These are phyloP conservation scores for Epinotia brunnichana DNA, from an alignment of 2,888 invertebrate species.

Conservation along the genomic window DNA sequence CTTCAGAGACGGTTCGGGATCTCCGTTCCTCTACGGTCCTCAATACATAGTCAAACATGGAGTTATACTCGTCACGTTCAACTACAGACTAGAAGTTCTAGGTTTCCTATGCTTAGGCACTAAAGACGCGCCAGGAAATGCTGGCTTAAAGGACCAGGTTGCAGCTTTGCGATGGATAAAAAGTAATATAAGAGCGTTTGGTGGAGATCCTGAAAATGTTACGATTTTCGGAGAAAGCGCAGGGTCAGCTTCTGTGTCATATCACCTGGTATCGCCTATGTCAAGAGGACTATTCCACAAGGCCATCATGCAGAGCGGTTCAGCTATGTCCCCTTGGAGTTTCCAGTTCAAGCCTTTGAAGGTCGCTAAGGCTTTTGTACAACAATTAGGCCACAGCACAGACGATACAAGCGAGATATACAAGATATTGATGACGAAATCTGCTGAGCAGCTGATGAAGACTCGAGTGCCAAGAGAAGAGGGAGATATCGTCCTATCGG, in stretches of 20 bases:
- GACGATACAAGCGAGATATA: constrained; percentile 64
- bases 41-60: constrained; percentile 66
- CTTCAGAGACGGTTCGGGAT: constrained; percentile 72
- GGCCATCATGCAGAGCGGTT: constrained; percentile 75
- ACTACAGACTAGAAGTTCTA: constrained; percentile 73
- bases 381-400: constrained; percentile 61
- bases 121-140: constrained; percentile 74
- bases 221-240: constrained; percentile 78
- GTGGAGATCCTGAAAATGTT: constrained; percentile 72
- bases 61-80: constrained; percentile 72
- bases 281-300: constrained; percentile 71
- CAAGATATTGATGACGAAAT: constrained; percentile 58
- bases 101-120: constrained; percentile 75
- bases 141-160: constrained; percentile 75
- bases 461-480: constrained; percentile 66
- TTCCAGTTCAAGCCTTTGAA: constrained; percentile 70
- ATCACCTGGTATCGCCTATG: constrained; percentile 71
- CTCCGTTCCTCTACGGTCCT: constrained; percentile 71
- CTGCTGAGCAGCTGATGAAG: constrained; percentile 59
- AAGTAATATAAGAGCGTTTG: constrained; percentile 67
- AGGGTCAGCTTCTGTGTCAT: constrained; percentile 72
- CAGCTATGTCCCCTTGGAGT: constrained; percentile 73
- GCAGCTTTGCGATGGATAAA: constrained; percentile 72
- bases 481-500: constrained; percentile 70
- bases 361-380: constrained; percentile 63